phyloP scores from a whole-genome alignment of 1,140 invertebrate genomes.

The Drosophila serrata region DNA sequence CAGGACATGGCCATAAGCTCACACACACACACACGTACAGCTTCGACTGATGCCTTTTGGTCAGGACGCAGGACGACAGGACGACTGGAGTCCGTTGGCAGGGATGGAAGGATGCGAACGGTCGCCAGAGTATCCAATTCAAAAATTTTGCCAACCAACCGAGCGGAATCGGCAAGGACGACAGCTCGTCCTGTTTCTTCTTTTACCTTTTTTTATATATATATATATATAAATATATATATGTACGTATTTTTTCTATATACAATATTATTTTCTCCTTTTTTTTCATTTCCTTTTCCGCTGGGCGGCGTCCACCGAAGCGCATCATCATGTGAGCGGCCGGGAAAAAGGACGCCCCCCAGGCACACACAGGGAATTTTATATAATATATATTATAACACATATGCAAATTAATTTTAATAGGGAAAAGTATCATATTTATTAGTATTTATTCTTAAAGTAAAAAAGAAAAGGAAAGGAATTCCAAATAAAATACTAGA shows the following conservation, averaged over 20 bases:
- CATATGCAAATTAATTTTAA: too few species aligned
- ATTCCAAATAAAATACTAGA: too few species aligned
- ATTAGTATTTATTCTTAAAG: too few species aligned
- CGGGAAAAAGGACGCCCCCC: slow-evolving; percentile 52
- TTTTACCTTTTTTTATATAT: slow-evolving; percentile 63
- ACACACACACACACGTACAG: slow-evolving; percentile 12
- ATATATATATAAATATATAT: background rate
- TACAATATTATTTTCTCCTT: slow-evolving; percentile 35
- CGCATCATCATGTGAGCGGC: slow-evolving; percentile 67
- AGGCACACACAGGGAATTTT: too few species aligned
- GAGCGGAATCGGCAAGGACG: slow-evolving; percentile 71
- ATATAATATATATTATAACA: too few species aligned
- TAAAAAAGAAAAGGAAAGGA: too few species aligned
- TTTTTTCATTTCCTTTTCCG: slow-evolving; percentile 82
- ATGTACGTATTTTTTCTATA: background rate
- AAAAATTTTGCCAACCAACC: slow-evolving; percentile 78
- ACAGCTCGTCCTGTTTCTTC: slow-evolving; percentile 33
- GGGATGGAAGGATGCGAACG: slow-evolving; percentile 12
- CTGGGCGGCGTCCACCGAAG: slow-evolving; percentile 76
- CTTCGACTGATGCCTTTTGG: slow-evolving; percentile 63
- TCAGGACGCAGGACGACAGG: slow-evolving; percentile 50
- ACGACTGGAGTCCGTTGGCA: slow-evolving; percentile 19
- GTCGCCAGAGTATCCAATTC: slow-evolving; percentile 78
- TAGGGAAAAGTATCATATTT: too few species aligned
- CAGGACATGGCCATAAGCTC: slow-evolving; percentile 39